Conservation (phyloP, 2,888 invertebrate species). For the Chymomyza amoena region DNA sequence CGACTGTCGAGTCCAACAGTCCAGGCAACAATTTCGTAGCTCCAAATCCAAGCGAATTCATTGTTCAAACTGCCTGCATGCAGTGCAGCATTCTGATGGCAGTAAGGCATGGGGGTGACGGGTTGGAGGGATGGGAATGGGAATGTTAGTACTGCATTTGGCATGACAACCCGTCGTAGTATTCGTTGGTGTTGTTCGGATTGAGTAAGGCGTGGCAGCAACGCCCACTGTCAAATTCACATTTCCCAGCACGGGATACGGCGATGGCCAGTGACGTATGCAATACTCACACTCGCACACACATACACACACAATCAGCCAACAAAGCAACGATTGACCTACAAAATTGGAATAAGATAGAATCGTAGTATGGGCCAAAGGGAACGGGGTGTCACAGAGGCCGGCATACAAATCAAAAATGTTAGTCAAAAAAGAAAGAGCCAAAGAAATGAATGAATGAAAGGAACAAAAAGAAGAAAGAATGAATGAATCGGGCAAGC, state of each 20-base stretch:
- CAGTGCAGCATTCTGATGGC: conserved; percentile 25
- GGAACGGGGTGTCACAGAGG: conserved; percentile 21
- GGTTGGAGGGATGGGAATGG: too few species aligned
- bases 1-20: neutral
- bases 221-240: conserved; percentile 69
- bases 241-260: conserved; percentile 37
- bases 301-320: neutral
- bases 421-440: neutral
- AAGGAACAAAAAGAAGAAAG: conserved; percentile 35
- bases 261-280: neutral
- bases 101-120: too few species aligned
- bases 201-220: conserved; percentile 57
- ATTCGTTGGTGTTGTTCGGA: neutral
- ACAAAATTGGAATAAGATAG: conserved; percentile 48
- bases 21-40: conserved; percentile 54
- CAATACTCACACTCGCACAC: neutral
- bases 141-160: conserved; percentile 50
- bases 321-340: conserved; percentile 53
- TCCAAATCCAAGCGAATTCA: conserved; percentile 64
- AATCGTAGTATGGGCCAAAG: neutral
- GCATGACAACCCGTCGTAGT: conserved; percentile 52
- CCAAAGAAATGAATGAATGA: conserved; percentile 38
- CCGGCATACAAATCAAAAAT: conserved; percentile 35
- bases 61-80: conserved; percentile 65
- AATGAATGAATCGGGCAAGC: conserved; percentile 27